Conservation (phyloP, 2,797 vertebrate genomes). For the Anguilla marmorata region DNA sequence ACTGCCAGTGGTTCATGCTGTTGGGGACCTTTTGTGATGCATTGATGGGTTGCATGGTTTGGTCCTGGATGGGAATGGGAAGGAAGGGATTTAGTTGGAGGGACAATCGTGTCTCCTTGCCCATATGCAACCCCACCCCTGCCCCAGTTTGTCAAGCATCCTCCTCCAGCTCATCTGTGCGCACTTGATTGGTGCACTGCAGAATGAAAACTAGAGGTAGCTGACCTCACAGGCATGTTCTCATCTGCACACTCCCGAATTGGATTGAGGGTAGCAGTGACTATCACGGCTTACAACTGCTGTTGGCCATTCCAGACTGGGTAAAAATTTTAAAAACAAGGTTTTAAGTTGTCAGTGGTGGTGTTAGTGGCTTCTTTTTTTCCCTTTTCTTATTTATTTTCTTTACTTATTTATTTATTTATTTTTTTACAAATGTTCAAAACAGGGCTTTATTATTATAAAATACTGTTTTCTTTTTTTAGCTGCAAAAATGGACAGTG, state of each 20-base stretch:
- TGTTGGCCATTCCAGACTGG: background rate
- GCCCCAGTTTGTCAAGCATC: background rate
- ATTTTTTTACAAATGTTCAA: background rate
- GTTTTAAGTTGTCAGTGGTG: background rate
- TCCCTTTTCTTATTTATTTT: too few relatives aligned
- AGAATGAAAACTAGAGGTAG: background rate
- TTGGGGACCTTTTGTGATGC: too few relatives aligned
- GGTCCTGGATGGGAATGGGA: too few relatives aligned
- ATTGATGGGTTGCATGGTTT: too few relatives aligned
- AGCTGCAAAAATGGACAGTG: slow-evolving; percentile 1
- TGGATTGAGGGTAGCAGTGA: background rate
- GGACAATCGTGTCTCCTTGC: too few relatives aligned
- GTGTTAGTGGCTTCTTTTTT: background rate
- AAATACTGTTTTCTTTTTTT: background rate
- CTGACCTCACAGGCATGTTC: background rate
- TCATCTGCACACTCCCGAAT: background rate
- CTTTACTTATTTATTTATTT: too few relatives aligned
- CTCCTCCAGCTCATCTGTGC: background rate
- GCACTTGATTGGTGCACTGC: background rate
- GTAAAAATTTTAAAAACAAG: background rate
- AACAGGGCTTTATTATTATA: background rate
- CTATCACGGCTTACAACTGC: background rate
- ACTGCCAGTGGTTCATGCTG: too few relatives aligned
- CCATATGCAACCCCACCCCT: too few relatives aligned
- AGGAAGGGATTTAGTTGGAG: too few relatives aligned